These are phyloP conservation scores for Trimorus sp. DNA, from an alignment of 2,888 invertebrate genomes.

Conservation along the genomic window DNA sequence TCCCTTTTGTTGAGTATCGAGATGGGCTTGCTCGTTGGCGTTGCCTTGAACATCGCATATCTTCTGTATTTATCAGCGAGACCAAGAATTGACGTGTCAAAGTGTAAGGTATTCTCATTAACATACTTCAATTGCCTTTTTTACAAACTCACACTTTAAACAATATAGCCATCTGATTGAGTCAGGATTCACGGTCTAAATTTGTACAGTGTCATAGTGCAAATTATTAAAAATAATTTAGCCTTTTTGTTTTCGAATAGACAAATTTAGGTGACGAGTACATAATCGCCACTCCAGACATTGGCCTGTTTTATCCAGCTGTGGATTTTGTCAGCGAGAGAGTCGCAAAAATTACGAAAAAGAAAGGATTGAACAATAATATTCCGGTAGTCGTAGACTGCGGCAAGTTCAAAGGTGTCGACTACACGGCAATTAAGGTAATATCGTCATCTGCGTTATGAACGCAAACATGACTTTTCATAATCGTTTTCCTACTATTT, in stretches of 20 bases:
- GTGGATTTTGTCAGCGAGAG: slow-evolving; percentile 85
- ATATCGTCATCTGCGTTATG: slow-evolving; percentile 19
- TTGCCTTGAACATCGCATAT: slow-evolving; percentile 85
- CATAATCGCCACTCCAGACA: slow-evolving; percentile 85
- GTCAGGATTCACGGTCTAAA: no score
- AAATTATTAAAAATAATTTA: no score
- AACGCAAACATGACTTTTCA: background rate
- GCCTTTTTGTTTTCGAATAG: slow-evolving; percentile 73
- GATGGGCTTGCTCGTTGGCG: slow-evolving; percentile 89
- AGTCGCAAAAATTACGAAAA: slow-evolving; percentile 83
- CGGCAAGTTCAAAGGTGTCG: slow-evolving; percentile 84
- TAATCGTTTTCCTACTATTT: slow-evolving; percentile 31
- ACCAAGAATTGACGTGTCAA: slow-evolving; percentile 82
- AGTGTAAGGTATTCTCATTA: slow-evolving; percentile 50
- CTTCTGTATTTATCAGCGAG: slow-evolving; percentile 87
- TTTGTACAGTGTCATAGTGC: no score
- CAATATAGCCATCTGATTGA: no score
- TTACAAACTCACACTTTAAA: no score
- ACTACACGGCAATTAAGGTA: slow-evolving; percentile 87
- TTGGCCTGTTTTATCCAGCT: slow-evolving; percentile 88
- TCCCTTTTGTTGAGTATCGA: slow-evolving; percentile 89
- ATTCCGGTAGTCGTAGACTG: slow-evolving; percentile 86
- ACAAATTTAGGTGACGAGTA: slow-evolving; percentile 82
- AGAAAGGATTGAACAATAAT: slow-evolving; percentile 79
- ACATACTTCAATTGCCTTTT: no score